Percentiles rank a stretch among this genome's conserved stretches.
Conservation (phyloP, 2,888 invertebrate genomes). For the Agonopterix subpropinquella region DNA sequence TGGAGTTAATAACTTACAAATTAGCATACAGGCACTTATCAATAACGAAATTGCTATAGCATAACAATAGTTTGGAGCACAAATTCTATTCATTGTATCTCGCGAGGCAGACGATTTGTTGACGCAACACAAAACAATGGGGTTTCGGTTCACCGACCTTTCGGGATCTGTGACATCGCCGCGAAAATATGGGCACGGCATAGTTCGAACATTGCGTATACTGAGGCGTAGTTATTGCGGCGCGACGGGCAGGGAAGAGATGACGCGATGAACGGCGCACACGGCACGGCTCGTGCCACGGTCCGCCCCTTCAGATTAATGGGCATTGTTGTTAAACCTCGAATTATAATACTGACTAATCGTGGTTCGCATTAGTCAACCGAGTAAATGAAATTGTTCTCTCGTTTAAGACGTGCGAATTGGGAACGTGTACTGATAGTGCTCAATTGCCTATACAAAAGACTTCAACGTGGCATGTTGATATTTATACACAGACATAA, state of each 20-base stretch:
- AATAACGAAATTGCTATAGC: constrained; percentile 46
- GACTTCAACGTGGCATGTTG: constrained; percentile 3
- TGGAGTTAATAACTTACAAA: constrained; percentile 7
- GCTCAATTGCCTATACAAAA: constrained; percentile 6
- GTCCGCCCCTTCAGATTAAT: constrained; percentile 60
- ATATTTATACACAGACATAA: neutral
- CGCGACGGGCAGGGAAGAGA: constrained; percentile 20
- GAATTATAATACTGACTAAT: constrained; percentile 56
- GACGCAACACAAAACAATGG: constrained; percentile 71
- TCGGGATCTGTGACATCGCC: constrained; percentile 66
- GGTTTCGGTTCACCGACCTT: constrained; percentile 68
- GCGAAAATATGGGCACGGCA: constrained; percentile 65
- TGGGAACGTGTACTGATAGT: neutral
- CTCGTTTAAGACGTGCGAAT: neutral
- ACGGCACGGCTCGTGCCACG: constrained; percentile 53
- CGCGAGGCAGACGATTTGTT: constrained; percentile 63
- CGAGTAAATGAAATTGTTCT: constrained; percentile 1
- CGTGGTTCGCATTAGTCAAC: constrained; percentile 41
- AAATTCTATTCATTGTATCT: constrained; percentile 61
- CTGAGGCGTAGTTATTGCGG: neutral
- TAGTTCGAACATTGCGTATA: constrained; percentile 37
- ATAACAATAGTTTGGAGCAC: constrained; percentile 51
- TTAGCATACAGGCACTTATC: constrained; percentile 31
- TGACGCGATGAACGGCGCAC: constrained; percentile 54
- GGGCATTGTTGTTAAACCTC: constrained; percentile 55